Conservation (phyloP, 1,140 invertebrate genomes). For the Aradophagus sp. region DNA sequence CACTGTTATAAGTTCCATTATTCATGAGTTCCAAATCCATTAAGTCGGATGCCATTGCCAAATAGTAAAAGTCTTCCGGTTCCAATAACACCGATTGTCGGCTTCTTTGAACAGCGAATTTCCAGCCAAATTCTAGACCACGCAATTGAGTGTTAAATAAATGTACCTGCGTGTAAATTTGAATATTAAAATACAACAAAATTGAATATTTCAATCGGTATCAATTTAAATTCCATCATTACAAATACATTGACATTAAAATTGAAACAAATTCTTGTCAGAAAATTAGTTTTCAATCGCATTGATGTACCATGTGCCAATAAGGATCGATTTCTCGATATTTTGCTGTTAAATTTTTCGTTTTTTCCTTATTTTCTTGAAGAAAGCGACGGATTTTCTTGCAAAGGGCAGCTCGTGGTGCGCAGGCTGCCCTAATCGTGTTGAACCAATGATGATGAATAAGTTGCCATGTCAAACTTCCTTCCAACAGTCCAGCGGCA, state of each 20-base stretch:
- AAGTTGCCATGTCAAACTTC: slow-evolving; percentile 85
- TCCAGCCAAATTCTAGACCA: slow-evolving; percentile 82
- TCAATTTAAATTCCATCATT: too few species aligned
- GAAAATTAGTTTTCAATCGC: too few species aligned
- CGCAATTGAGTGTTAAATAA: slow-evolving; percentile 83
- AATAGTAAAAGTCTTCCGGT: slow-evolving; percentile 81
- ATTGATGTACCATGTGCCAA: slow-evolving; percentile 84
- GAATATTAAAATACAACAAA: too few species aligned
- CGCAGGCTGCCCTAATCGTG: slow-evolving; percentile 82
- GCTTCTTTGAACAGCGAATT: slow-evolving; percentile 79
- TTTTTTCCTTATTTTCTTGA: slow-evolving; percentile 78
- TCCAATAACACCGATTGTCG: slow-evolving; percentile 78
- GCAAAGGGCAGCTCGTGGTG: slow-evolving; percentile 81
- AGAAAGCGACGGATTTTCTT: slow-evolving; percentile 80
- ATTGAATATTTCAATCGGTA: too few species aligned
- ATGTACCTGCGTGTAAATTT: too few species aligned
- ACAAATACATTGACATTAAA: too few species aligned
- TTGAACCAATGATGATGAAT: slow-evolving; percentile 89
- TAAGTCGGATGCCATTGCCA: slow-evolving; percentile 86
- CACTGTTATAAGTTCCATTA: slow-evolving; percentile 58
- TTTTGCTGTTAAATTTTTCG: slow-evolving; percentile 73
- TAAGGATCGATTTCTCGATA: slow-evolving; percentile 79
- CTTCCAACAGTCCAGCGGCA: slow-evolving; percentile 92
- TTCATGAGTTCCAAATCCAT: slow-evolving; percentile 79
- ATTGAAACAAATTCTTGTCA: too few species aligned